Evolutionary conservation across 2,888 invertebrate genomes (phyloP).

Genomic region (Acanthoscelides obtectus): DNA sequence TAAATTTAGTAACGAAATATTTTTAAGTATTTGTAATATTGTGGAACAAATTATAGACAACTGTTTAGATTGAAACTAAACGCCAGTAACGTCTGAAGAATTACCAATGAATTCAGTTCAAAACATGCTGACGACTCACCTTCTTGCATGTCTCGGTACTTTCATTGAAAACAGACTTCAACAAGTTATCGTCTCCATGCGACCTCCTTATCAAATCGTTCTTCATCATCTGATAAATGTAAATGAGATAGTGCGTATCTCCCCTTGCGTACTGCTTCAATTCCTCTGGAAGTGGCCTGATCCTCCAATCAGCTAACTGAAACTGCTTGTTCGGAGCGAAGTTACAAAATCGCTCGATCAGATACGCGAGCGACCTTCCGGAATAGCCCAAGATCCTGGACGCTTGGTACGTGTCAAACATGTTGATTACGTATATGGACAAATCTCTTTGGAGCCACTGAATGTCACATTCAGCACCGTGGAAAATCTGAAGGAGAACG

Average conservation of each 20-base stretch:
- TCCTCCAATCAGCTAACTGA: slow-evolving; percentile 94
- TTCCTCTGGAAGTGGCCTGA: slow-evolving; percentile 79
- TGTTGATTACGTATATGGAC: slow-evolving; percentile 89
- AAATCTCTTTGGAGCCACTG: slow-evolving; percentile 95
- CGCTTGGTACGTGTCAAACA: slow-evolving; percentile 95
- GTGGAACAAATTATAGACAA: too few relatives aligned
- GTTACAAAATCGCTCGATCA: slow-evolving; percentile 74
- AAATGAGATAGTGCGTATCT: slow-evolving; percentile 93
- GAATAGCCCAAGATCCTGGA: slow-evolving; percentile 67
- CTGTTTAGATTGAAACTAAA: neutral
- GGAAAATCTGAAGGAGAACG: slow-evolving; percentile 62
- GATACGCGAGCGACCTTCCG: slow-evolving; percentile 69
- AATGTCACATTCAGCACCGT: slow-evolving; percentile 85
- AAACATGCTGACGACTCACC: slow-evolving; percentile 48
- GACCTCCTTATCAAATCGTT: slow-evolving; percentile 67
- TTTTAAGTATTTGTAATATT: too few relatives aligned
- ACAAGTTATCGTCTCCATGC: slow-evolving; percentile 56
- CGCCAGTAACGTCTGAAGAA: neutral
- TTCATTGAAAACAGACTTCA: slow-evolving; percentile 66
- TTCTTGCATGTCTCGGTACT: slow-evolving; percentile 72
- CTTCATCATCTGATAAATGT: slow-evolving; percentile 77
- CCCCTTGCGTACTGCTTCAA: slow-evolving; percentile 81
- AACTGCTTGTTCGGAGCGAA: slow-evolving; percentile 82
- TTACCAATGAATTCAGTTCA: too few relatives aligned
- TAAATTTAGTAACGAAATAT: too few relatives aligned